Base-by-base conservation (phyloP, 2,113 vertebrate genomes). In the Vombatus ursinus region DNA sequence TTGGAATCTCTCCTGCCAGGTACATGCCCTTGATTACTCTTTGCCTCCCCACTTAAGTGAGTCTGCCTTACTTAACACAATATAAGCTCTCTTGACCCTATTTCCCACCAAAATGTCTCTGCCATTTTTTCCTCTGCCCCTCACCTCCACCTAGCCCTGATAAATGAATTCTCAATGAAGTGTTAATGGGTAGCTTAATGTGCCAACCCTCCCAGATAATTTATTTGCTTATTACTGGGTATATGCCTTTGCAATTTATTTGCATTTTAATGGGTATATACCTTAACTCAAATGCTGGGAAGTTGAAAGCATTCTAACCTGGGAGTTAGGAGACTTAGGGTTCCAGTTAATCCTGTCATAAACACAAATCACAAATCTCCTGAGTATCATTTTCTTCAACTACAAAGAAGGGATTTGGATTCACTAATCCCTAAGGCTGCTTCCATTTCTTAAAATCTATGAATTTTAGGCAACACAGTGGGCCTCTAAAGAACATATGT, bases 81-180 rank as follows among this genome's bases (percentile, higher is more conserved):
- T 90, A 16, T 0, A 37, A n/a, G 96, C 89, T 95, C 92, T 57
- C 90, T 52, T 94, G 94, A 91, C 52, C 77, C 48, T 89, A 61
- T 28, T 51, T 68, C 50, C 47, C 89, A 48, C 49, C 50, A 52
- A 50, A 95, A 68, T 94, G n/a, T 77, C 93, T 93, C 92, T 92
- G 92, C 28, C n/a, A 12, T 94, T 91, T 52, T 44, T 68, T 28
- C 31, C 23, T 90, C 92, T 94, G 23, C 11, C 49, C 61, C 57
- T 3, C 52, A 57, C 14, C 14, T 14, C n/a, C 37, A 77, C 37
- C 68, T 77, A 19, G 4, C 19, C 19, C 7, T 22, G n/a, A 84
- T 44, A 44, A 84, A 84, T 84, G 16, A 84, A 84, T 44, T 44
- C 16, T 84, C 37, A 84, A 84, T 84, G 68, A 84, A 84, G 37